Conservation (phyloP, 2,797 vertebrate species). For the Pachyuromys duprasi region DNA sequence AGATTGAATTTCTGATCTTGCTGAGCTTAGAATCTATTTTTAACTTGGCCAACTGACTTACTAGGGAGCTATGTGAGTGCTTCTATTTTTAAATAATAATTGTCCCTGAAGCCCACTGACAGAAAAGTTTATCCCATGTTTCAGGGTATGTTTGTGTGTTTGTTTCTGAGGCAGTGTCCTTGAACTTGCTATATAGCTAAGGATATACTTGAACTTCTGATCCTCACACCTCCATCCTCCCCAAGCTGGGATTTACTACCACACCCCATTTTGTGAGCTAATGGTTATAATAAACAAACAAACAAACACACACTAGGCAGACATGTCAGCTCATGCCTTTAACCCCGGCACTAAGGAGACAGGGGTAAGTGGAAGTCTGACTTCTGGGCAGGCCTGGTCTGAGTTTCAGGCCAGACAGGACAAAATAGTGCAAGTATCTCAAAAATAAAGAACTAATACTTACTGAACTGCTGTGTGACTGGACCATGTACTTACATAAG, state of each 20-base stretch:
- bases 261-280: background rate
- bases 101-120: slow-evolving; percentile 51
- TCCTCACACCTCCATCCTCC: background rate
- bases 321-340: background rate
- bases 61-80: slow-evolving; percentile 66
- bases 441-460: background rate
- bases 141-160: background rate
- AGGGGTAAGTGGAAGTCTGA: background rate
- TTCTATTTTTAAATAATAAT: slow-evolving; percentile 75
- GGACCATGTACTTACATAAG: background rate
- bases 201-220: background rate
- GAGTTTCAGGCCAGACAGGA: background rate
- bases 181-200: background rate
- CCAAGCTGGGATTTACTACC: background rate
- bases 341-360: background rate
- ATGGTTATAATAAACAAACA: background rate
- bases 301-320: background rate
- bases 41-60: slow-evolving; percentile 79
- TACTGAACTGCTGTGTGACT: background rate
- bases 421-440: background rate
- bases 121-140: background rate
- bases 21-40: slow-evolving; percentile 83
- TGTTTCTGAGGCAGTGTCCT: background rate
- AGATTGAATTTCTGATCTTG: slow-evolving; percentile 73
- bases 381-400: background rate